Base-by-base conservation (phyloP, 2,888 invertebrate genomes). In the Scelioninae gen. 2 region DNA sequence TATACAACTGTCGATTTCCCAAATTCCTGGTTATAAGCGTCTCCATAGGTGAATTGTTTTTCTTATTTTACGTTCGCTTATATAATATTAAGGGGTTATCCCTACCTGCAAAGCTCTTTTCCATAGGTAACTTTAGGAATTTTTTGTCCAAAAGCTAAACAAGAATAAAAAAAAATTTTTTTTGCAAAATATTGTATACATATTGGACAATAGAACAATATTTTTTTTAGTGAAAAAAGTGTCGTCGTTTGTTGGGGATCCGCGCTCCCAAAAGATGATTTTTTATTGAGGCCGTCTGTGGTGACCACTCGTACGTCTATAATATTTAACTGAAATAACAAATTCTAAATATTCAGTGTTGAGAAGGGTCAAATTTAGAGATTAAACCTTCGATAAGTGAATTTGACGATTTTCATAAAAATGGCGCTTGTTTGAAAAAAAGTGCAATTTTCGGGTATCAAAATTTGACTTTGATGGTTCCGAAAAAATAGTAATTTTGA, bases 401-500 rank as follows among this genome's bases (percentile, higher is more conserved):
- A 35, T 28, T 28, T 28, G 28, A 28, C 28, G 28, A 28, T 28
- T 28, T 28, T 28, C 28, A 28, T 28, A 10, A 28, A 28, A n/a
- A n/a, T n/a, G n/a, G n/a, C n/a, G n/a, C n/a, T n/a, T n/a, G n/a
- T n/a, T n/a, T n/a, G n/a, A n/a, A 10, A 35, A 35, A 11, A 39
- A 39, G n/a, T n/a, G n/a, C n/a, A n/a, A n/a, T n/a, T n/a, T n/a
- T n/a, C n/a, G n/a, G n/a, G n/a, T n/a, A n/a, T n/a, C n/a, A 39
- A 39, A 2, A 39, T 18, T 18, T 41, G 10, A 41, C 0, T 5
- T 41, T 41, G 10, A 18, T 52, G 13, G 16, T 37, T 19, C 2
- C 11, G 18, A 52, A 19, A 13, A 52, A 50, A 50, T 50, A 33
- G 10, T 50, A 50, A 33, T 50, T 50, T 50, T 33, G 33, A 33